These are phyloP conservation scores for Apis laboriosa DNA, from an alignment of 1,140 invertebrate genomes.

Conservation along the genomic window DNA sequence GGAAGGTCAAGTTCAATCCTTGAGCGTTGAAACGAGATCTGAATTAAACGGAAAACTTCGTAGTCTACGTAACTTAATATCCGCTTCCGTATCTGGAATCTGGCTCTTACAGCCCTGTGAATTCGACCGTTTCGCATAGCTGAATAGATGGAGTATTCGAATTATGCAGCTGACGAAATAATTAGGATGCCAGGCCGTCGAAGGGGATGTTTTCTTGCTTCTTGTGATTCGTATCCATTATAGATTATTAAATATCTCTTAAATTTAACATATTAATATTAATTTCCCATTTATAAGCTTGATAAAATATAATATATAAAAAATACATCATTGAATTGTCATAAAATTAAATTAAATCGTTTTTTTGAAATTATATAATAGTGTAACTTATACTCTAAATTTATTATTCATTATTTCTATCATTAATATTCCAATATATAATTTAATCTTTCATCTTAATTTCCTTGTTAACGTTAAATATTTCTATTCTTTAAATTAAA, in stretches of 20 bases:
- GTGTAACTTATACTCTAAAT: too few relatives aligned
- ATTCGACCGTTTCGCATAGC: conserved; percentile 36
- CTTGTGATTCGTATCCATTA: not conserved
- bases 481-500: too few relatives aligned
- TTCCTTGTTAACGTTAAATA: too few relatives aligned
- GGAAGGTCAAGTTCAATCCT: conserved; percentile 28
- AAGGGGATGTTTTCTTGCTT: conserved; percentile 7
- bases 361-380: not conserved
- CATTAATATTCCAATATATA: too few relatives aligned
- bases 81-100: conserved; percentile 25
- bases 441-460: too few relatives aligned
- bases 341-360: not conserved
- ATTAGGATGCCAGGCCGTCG: conserved; percentile 23
- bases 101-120: conserved; percentile 2
- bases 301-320: too few relatives aligned
- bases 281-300: not conserved
- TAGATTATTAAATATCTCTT: not conserved
- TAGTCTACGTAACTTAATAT: conserved; percentile 34
- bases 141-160: conserved; percentile 20
- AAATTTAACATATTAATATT: not conserved
- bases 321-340: not conserved
- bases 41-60: conserved; percentile 36
- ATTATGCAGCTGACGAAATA: conserved; percentile 40
- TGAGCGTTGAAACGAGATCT: conserved; percentile 19
- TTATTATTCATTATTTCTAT: too few relatives aligned